These are phyloP conservation scores for Sinonovacula constricta DNA, from an alignment of 1,140 invertebrate genomes.

Conservation along the genomic window DNA sequence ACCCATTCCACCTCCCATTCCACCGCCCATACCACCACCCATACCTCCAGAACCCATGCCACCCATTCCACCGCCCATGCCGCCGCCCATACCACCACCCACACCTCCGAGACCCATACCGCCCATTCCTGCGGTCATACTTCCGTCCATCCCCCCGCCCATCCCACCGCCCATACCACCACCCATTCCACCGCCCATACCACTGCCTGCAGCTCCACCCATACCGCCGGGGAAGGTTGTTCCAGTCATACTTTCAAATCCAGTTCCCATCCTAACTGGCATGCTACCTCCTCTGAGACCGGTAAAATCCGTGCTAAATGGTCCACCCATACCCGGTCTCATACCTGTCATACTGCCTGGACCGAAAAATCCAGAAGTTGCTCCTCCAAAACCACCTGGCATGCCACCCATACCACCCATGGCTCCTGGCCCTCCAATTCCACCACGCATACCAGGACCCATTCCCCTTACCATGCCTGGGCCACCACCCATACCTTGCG, in stretches of 20 bases:
- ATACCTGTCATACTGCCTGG: not conserved
- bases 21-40: not conserved
- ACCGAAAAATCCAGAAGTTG: not conserved
- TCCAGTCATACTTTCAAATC: too few species aligned
- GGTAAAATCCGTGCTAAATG: not conserved
- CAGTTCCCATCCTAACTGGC: too few species aligned
- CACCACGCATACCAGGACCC: not conserved
- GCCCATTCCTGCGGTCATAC: not conserved
- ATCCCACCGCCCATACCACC: not conserved
- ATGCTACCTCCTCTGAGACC: not conserved
- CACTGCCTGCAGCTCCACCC: not conserved
- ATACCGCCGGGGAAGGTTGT: too few species aligned
- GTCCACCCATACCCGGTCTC: not conserved
- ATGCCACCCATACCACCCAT: not conserved
- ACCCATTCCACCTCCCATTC: constrained; percentile 6
- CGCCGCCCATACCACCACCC: not conserved
- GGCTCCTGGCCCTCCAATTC: not conserved
- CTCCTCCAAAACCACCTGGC: not conserved
- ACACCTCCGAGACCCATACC: not conserved
- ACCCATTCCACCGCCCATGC: not conserved
- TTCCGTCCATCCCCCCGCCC: not conserved
- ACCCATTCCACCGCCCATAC: not conserved
- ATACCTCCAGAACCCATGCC: not conserved
- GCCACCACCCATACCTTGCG: not conserved
- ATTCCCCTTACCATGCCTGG: not conserved